Conservation (phyloP, 2,113 vertebrate species). For the Dolichotis patagonum region DNA sequence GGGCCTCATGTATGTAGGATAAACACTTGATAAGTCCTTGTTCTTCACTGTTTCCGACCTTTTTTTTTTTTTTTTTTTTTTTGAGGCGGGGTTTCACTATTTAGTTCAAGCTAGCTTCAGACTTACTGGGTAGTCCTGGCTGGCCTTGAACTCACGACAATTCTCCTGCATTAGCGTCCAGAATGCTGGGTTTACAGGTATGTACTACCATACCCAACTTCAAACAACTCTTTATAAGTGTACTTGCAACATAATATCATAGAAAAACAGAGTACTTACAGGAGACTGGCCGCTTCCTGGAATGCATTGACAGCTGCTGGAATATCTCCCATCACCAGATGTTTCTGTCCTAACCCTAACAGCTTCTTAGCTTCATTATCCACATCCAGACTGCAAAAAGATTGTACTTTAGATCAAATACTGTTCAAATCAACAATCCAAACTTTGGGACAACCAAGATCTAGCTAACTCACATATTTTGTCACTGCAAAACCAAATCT, state of each 20-base stretch:
- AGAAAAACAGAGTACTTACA: conserved; percentile 90
- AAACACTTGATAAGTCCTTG: not conserved
- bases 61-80: not conserved
- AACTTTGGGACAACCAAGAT: not conserved
- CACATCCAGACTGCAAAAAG: conserved; percentile 88
- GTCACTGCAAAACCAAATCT: not conserved
- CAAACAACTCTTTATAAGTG: not conserved
- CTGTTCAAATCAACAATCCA: not conserved
- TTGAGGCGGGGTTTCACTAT: not conserved
- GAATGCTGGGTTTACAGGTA: not conserved
- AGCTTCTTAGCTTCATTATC: conserved; percentile 96
- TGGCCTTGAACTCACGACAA: not conserved
- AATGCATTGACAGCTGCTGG: conserved; percentile 95
- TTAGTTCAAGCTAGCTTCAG: not conserved
- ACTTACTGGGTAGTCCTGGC: not conserved
- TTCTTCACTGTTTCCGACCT: not conserved
- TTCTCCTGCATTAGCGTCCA: not conserved
- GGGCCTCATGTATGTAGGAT: not conserved
- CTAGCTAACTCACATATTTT: not conserved
- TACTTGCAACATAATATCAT: conserved; percentile 26
- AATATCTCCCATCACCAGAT: conserved; percentile 97
- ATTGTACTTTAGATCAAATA: conserved; percentile 50
- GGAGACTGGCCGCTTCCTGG: conserved; percentile 95
- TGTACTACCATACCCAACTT: not conserved
- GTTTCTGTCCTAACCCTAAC: conserved; percentile 94